Base-by-base conservation (phyloP, 2,797 vertebrate genomes). In the Epinephelus awoara region DNA sequence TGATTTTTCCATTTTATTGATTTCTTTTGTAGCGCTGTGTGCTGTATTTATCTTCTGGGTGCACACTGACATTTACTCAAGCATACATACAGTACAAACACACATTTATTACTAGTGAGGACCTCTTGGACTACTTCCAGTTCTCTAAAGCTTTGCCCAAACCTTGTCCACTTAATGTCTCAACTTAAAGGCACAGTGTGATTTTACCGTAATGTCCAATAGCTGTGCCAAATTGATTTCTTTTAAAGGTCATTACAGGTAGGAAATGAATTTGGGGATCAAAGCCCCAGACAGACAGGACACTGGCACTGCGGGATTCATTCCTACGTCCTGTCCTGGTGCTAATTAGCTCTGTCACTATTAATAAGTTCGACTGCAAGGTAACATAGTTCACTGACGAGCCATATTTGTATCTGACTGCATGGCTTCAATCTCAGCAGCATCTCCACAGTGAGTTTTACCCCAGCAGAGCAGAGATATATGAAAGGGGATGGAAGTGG, bases 41-140 rank as follows among this genome's bases (percentile, higher is more conserved):
- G 79, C 57, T 64, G 38, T 75, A 79, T 85, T 91, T 90, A 87
- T 91, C 82, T 83, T 69, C n/a, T 40, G 56, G 62, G 19, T 42
- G 69, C 86, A 87, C 69, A 15, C 72, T 71, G 87, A 79, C 78
- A 72, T 86, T 82, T 85, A 68, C 79, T 80, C n/a, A 40, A 56
- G 66, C 66, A 47, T 72, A 72, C 72, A 62, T 67, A 52, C 49
- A 67, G 61, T 19, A 61, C 67, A 85, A 88, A 87, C 72, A 79
- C 82, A 73, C 70, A 83, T 83, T 75, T 63, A 80, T 79, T 83
- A 72, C 49, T 25, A 46, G 55, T 5, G 23, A 54, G 61, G 57
- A 72, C 38, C 76, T 64, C 14, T 47, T 21, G 54, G 75, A 72
- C 38, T 4, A 5, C 57, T 29, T 77, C 54, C 63, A 71, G 38